Percentiles rank a stretch among this genome's conserved stretches.
Evolutionary conservation across 1,140 invertebrate species (phyloP).

Genomic region (Goniozus legneri): DNA sequence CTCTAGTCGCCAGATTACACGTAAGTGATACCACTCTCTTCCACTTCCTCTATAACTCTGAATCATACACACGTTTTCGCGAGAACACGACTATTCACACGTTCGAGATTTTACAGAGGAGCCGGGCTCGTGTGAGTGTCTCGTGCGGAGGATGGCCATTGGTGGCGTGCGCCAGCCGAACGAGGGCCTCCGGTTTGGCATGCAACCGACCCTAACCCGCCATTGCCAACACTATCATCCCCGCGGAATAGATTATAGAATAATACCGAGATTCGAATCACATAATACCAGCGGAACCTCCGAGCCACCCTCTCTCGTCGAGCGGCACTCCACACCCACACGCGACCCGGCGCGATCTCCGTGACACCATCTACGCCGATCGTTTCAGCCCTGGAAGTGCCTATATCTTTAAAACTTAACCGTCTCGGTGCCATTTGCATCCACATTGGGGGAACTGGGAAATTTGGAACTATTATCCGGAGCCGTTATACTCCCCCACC

Average conservation of each 20-base stretch:
- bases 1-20: no score
- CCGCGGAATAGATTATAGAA: constrained; percentile 36
- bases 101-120: constrained; percentile 10
- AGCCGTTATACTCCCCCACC: no score
- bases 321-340: constrained; percentile 12
- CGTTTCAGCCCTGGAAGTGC: background rate
- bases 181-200: constrained; percentile 24
- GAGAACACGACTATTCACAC: no score
- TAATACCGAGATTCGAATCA: constrained; percentile 32
- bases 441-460: background rate
- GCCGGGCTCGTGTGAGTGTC: constrained; percentile 11
- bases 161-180: constrained; percentile 30
- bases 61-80: no score
- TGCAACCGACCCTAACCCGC: constrained; percentile 33
- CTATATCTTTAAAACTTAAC: constrained; percentile 9
- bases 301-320: constrained; percentile 13
- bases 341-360: background rate
- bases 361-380: background rate
- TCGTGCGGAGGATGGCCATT: constrained; percentile 20
- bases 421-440: background rate
- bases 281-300: constrained; percentile 25
- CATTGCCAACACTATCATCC: constrained; percentile 31
- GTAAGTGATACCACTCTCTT: no score
- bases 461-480: background rate
- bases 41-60: no score